Percentiles rank a stretch among this genome's conserved stretches.
These are phyloP conservation scores for Ericerus pela DNA, from an alignment of 1,140 invertebrate species.

Conservation along the genomic window DNA sequence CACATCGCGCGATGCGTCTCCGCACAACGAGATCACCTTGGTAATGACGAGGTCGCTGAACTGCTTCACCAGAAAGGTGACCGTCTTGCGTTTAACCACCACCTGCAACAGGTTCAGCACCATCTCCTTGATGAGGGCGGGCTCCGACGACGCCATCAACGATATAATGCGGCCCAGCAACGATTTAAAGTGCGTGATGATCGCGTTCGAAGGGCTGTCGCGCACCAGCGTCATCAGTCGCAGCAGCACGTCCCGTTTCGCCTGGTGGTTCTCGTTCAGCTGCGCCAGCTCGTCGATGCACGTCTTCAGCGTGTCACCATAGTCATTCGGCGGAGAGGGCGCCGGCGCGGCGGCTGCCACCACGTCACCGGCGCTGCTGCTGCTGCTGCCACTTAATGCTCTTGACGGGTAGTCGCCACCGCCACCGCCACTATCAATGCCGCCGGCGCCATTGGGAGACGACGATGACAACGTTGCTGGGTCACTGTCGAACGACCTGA, in stretches of 20 bases:
- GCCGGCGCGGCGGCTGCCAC: no score
- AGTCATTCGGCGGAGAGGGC: not conserved
- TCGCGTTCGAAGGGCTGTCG: not conserved
- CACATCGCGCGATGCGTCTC: constrained; percentile 58
- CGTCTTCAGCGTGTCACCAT: constrained; percentile 1
- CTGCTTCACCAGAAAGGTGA: constrained; percentile 31
- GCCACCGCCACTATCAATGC: not conserved
- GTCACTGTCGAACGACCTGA: no score
- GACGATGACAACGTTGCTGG: not conserved
- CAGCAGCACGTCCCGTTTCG: not conserved
- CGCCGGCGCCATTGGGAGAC: not conserved
- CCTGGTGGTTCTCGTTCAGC: not conserved
- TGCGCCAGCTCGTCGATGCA: not conserved
- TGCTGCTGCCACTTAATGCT: no score
- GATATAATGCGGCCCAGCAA: not conserved
- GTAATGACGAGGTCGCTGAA: constrained; percentile 79
- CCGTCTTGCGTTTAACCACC: not conserved
- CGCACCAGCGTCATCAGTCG: not conserved
- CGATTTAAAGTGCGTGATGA: not conserved
- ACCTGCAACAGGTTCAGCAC: not conserved
- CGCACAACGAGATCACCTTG: constrained; percentile 71
- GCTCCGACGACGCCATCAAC: not conserved
- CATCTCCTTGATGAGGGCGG: not conserved
- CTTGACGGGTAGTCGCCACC: no score
- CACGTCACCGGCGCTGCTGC: no score